Conservation (phyloP, 1,140 invertebrate genomes). For the Drosophila watanabei region DNA sequence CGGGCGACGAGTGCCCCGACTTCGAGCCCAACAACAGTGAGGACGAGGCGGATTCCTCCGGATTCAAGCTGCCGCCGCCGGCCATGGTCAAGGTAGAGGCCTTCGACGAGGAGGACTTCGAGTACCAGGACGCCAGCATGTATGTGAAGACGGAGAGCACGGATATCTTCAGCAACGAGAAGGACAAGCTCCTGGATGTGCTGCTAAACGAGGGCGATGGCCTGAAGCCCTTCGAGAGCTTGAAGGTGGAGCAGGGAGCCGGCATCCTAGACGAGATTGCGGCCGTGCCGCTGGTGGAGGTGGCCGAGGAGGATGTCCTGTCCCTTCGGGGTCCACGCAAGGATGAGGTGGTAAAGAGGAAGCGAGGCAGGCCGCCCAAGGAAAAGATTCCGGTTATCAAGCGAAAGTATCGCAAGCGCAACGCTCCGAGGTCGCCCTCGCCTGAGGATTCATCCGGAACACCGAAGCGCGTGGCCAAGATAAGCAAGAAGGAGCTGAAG, state of each 20-base stretch:
- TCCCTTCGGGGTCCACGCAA: slow-evolving; percentile 39
- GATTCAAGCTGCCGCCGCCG: slow-evolving; percentile 62
- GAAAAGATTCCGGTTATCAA: slow-evolving; percentile 43
- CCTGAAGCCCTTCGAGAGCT: slow-evolving; percentile 61
- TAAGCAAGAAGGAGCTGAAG: slow-evolving; percentile 73
- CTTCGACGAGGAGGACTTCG: slow-evolving; percentile 64
- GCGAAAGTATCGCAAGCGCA: slow-evolving; percentile 68
- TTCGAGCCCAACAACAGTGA: slow-evolving; percentile 72
- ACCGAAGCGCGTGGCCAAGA: slow-evolving; percentile 69
- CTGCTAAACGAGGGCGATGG: slow-evolving; percentile 68
- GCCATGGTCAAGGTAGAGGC: slow-evolving; percentile 69
- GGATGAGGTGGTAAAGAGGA: slow-evolving; percentile 13
- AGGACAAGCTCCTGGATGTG: slow-evolving; percentile 72
- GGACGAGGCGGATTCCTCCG: slow-evolving; percentile 49
- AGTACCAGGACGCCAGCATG: slow-evolving; percentile 72
- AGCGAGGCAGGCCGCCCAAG: slow-evolving; percentile 33
- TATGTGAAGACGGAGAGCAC: slow-evolving; percentile 69
- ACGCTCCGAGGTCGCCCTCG: slow-evolving; percentile 21
- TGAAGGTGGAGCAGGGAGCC: slow-evolving; percentile 69
- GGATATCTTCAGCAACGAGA: slow-evolving; percentile 76
- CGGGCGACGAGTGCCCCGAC: slow-evolving; percentile 73
- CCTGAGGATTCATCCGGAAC: slow-evolving; percentile 16
- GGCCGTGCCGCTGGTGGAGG: slow-evolving; percentile 64
- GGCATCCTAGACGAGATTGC: slow-evolving; percentile 77
- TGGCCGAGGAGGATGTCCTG: slow-evolving; percentile 72